Conservation (phyloP, 2,797 vertebrate species). For the Cebuella pygmaea region DNA sequence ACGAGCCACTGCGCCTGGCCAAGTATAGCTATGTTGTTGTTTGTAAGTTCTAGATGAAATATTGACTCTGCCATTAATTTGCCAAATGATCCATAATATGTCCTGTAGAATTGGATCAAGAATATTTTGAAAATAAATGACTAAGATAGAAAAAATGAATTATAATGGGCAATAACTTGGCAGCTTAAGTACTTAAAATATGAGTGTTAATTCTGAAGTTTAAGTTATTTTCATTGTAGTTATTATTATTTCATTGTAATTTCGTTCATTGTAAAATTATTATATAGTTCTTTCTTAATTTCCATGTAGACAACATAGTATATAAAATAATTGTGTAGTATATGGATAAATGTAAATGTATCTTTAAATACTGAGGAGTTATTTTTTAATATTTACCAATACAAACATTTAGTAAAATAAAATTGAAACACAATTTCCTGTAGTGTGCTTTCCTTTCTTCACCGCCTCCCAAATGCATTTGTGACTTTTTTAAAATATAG, state of each 20-base stretch:
- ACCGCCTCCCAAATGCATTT: slow-evolving; percentile 31
- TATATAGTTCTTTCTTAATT: slow-evolving; percentile 54
- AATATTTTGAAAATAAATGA: slow-evolving; percentile 16
- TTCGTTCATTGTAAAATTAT: background rate
- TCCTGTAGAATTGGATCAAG: background rate
- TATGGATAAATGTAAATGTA: background rate
- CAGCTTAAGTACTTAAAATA: slow-evolving; percentile 5
- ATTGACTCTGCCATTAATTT: background rate
- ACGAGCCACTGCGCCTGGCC: no score
- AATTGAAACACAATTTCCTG: slow-evolving; percentile 59
- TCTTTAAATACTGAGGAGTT: slow-evolving; percentile 60
- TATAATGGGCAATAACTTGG: background rate
- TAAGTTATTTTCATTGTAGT: background rate
- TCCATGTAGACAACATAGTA: background rate
- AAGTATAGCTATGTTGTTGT: no score
- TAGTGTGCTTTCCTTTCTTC: slow-evolving; percentile 2
- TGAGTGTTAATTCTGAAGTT: slow-evolving; percentile 28
- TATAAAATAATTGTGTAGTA: slow-evolving; percentile 66
- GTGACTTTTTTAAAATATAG: slow-evolving; percentile 16
- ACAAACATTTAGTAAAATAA: slow-evolving; percentile 66
- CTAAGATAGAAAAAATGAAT: background rate
- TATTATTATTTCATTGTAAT: background rate
- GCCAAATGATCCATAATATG: background rate
- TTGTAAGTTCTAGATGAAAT: background rate
- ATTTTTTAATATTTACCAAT: slow-evolving; percentile 54